phyloP scores from a whole-genome alignment of 2,888 invertebrate genomes.

The Galerucella calmariensis region DNA sequence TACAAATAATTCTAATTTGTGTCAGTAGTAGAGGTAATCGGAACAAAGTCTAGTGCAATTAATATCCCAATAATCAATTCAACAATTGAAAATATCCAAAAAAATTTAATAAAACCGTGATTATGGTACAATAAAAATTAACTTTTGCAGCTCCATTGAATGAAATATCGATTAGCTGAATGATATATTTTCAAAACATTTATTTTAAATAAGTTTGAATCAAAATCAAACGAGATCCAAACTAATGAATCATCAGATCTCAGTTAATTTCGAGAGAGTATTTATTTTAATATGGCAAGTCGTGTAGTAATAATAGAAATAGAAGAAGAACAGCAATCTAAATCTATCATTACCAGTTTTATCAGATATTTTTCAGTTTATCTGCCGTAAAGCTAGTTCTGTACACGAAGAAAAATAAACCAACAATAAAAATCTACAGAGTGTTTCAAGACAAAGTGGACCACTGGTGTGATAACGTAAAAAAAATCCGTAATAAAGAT shows the following conservation, averaged over 20 bases:
- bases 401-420: neutral
- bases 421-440: too few species aligned
- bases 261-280: neutral
- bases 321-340: neutral
- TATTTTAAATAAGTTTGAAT: neutral
- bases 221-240: slow-evolving; percentile 9
- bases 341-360: neutral
- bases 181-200: slow-evolving; percentile 7
- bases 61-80: neutral
- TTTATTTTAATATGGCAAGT: neutral
- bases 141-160: too few species aligned
- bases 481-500: too few species aligned
- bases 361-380: too few species aligned
- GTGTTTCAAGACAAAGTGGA: too few species aligned
- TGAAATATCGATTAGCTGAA: slow-evolving; percentile 5
- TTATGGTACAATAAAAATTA: too few species aligned
- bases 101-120: too few species aligned
- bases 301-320: neutral
- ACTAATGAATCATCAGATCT: neutral
- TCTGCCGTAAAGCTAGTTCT: too few species aligned
- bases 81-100: neutral
- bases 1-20: slow-evolving; percentile 12
- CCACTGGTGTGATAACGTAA: too few species aligned
- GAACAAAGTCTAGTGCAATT: slow-evolving; percentile 18
- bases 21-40: neutral